A percentile compares a stretch with the other conserved stretches of the same genome.
phyloP scores from a whole-genome alignment of 2,888 invertebrate genomes.

The Lithophane leautieri region DNA sequence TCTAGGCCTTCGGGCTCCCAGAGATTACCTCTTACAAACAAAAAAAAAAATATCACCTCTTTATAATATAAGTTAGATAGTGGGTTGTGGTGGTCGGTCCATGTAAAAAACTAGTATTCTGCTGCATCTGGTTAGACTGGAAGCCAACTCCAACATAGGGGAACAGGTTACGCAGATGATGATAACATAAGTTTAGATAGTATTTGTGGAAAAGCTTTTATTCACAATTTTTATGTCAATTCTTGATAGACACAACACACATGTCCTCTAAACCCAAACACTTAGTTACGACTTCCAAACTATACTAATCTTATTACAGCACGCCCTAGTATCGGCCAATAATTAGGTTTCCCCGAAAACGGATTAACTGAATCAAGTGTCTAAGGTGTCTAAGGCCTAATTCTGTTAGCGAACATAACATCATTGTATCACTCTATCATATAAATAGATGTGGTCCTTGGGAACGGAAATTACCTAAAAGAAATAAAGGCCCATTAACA shows the following conservation, averaged over 20 bases:
- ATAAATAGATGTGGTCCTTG: background rate
- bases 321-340: conserved; percentile 33
- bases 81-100: too few relatives aligned
- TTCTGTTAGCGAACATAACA: conserved; percentile 35
- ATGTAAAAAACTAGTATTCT: too few relatives aligned
- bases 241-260: background rate
- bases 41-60: too few relatives aligned
- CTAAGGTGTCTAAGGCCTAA: conserved; percentile 29
- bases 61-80: too few relatives aligned
- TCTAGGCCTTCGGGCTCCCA: too few relatives aligned
- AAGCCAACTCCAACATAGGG: too few relatives aligned
- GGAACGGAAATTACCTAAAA: background rate
- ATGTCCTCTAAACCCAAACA: conserved; percentile 7
- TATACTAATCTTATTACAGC: conserved; percentile 29
- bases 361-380: conserved; percentile 46
- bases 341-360: conserved; percentile 41
- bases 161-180: too few relatives aligned
- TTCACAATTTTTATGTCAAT: background rate
- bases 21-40: too few relatives aligned
- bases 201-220: background rate
- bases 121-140: too few relatives aligned
- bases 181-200: too few relatives aligned
- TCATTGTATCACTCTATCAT: too few relatives aligned
- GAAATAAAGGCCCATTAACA: background rate
- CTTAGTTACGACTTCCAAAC: conserved; percentile 29